These are phyloP conservation scores for Balaeniceps rex DNA, from an alignment of 2,113 vertebrate species.

Conservation along the genomic window DNA sequence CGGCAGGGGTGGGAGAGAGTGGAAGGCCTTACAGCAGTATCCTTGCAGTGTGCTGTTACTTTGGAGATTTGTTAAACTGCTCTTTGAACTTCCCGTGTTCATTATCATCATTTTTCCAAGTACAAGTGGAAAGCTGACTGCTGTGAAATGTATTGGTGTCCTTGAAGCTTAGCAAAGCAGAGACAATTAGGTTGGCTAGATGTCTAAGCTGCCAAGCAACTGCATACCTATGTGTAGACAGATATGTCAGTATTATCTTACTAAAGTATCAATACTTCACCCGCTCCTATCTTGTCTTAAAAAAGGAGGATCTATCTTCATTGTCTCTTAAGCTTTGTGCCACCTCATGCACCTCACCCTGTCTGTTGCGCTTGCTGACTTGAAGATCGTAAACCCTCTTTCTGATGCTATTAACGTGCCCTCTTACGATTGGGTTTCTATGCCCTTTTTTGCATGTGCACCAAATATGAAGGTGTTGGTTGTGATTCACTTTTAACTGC, in stretches of 20 bases:
- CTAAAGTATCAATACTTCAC: background rate
- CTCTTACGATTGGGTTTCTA: background rate
- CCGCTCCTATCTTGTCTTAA: background rate
- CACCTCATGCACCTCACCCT: background rate
- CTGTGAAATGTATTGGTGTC: background rate
- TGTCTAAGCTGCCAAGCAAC: background rate
- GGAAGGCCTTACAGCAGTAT: background rate
- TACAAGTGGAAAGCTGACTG: background rate
- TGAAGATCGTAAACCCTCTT: background rate
- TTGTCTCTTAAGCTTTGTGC: background rate
- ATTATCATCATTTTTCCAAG: background rate
- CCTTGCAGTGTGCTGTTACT: background rate
- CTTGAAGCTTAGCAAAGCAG: background rate
- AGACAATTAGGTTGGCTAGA: background rate
- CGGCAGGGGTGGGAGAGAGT: background rate
- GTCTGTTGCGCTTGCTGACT: background rate
- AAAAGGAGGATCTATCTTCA: background rate
- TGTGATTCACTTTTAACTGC: background rate
- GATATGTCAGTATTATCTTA: background rate
- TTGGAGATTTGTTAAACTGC: background rate
- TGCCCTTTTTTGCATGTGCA: background rate
- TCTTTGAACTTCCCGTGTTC: background rate
- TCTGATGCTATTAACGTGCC: background rate
- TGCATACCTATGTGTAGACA: background rate
- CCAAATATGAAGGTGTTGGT: background rate